phyloP scores from a whole-genome alignment of 2,888 invertebrate genomes.

The Tetropium fuscum region DNA sequence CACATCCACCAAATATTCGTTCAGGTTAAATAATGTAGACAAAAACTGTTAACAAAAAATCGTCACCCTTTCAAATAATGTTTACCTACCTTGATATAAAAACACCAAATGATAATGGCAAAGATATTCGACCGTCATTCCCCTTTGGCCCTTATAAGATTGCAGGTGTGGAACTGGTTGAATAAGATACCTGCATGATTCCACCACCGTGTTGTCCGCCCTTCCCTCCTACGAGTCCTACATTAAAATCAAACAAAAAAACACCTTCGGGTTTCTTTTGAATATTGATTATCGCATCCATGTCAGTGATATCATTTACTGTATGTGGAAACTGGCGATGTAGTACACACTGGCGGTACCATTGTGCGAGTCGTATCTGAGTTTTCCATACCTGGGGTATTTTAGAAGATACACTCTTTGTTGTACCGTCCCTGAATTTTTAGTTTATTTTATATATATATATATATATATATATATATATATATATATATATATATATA shows the following conservation, averaged over 20 bases:
- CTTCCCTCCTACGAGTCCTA: background rate
- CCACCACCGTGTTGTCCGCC: background rate
- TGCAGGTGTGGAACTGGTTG: constrained; percentile 10
- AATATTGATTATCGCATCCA: constrained; percentile 14
- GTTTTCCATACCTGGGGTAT: too few species aligned
- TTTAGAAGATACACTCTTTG: too few species aligned
- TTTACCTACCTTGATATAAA: background rate
- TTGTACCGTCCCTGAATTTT: too few species aligned
- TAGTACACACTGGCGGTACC: constrained; percentile 1
- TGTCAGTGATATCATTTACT: constrained; percentile 4
- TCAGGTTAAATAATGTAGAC: too few species aligned
- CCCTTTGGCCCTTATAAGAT: constrained; percentile 1
- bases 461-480: too few species aligned
- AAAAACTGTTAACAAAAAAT: background rate
- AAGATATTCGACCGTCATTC: background rate
- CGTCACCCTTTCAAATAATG: background rate
- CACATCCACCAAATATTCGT: too few species aligned
- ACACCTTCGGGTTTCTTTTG: constrained; percentile 14
- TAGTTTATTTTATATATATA: too few species aligned
- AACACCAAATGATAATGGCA: background rate
- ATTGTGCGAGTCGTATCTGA: too few species aligned
- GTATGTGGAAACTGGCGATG: background rate
- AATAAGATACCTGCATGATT: background rate
- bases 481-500: too few species aligned
- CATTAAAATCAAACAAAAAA: constrained; percentile 8